Conservation (phyloP, 2,888 invertebrate species). For the Camptogramma bilineatum region DNA sequence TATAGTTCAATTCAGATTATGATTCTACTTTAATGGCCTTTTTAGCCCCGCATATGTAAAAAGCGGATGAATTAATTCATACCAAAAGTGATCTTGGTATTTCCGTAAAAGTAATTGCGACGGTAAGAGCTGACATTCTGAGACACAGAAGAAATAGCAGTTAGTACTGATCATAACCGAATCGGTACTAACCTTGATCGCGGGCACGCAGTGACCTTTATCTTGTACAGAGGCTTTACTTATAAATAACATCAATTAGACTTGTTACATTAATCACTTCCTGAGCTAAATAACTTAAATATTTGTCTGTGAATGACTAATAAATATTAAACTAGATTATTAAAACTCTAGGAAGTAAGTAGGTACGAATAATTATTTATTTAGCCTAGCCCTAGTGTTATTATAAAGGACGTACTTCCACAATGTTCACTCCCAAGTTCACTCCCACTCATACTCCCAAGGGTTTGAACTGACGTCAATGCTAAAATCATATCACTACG, state of each 20-base stretch:
- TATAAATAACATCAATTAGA: constrained; percentile 35
- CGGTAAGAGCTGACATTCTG: constrained; percentile 25
- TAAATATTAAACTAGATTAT: too few relatives aligned
- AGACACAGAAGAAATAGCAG: constrained; percentile 9
- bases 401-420: too few relatives aligned
- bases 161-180: constrained; percentile 24
- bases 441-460: too few relatives aligned
- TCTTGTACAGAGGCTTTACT: constrained; percentile 28
- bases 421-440: too few relatives aligned
- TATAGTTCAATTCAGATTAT: too few relatives aligned
- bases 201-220: constrained; percentile 48
- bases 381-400: too few relatives aligned
- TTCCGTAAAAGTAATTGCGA: constrained; percentile 38
- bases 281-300: constrained; percentile 14
- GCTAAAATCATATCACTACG: neutral
- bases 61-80: constrained; percentile 13
- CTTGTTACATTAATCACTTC: constrained; percentile 42
- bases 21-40: too few relatives aligned
- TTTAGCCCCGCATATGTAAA: too few relatives aligned
- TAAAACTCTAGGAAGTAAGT: too few relatives aligned
- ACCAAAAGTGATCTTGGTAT: constrained; percentile 13
- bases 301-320: constrained; percentile 1
- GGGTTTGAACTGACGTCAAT: neutral
- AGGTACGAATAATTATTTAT: too few relatives aligned
- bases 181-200: constrained; percentile 42